Percentiles rank a stretch among this genome's conserved stretches.
Conservation (phyloP, 53 echinoderm and acorn worm genomes). For the Paracentrotus lividus region DNA sequence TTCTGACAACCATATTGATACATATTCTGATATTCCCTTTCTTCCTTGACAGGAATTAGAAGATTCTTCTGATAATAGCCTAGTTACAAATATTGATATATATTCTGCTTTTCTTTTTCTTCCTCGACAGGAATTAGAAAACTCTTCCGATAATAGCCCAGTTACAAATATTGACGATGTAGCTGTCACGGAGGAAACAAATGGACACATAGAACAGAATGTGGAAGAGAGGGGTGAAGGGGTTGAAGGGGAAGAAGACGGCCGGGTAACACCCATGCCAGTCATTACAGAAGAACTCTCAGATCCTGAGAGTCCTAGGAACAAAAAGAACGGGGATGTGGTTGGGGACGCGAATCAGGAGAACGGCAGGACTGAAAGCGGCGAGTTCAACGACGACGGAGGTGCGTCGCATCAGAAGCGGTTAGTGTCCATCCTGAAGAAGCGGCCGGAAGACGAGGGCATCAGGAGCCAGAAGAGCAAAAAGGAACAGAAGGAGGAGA, state of each 20-base stretch:
- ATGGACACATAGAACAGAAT: conserved; percentile 45
- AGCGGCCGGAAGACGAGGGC: conserved; percentile 67
- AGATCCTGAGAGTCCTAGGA: conserved; percentile 69
- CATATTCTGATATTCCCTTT: too few relatives aligned
- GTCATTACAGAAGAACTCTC: conserved; percentile 77
- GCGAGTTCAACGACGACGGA: conserved; percentile 32
- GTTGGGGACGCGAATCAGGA: conserved; percentile 54
- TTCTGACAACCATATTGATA: too few relatives aligned
- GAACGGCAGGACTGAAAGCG: conserved; percentile 68
- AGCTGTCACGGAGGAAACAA: conserved; percentile 58
- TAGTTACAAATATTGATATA: too few relatives aligned
- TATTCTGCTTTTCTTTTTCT: too few relatives aligned
- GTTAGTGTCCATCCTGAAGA: conserved; percentile 81
- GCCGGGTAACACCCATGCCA: conserved; percentile 74
- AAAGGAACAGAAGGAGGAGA: conserved; percentile 78
- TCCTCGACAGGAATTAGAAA: conserved; percentile 57
- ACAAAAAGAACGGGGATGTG: conserved; percentile 69
- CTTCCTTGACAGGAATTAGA: too few relatives aligned
- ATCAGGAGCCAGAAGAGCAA: conserved; percentile 68
- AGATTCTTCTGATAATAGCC: too few relatives aligned
- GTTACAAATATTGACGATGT: conserved; percentile 87
- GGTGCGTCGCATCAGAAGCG: conserved; percentile 64
- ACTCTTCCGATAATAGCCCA: conserved; percentile 73
- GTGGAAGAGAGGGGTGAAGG: conserved; percentile 38
- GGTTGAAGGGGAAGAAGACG: conserved; percentile 68